These are phyloP conservation scores for Cataglyphis rosenhaueri DNA, from an alignment of 2,888 invertebrate genomes.

Conservation along the genomic window DNA sequence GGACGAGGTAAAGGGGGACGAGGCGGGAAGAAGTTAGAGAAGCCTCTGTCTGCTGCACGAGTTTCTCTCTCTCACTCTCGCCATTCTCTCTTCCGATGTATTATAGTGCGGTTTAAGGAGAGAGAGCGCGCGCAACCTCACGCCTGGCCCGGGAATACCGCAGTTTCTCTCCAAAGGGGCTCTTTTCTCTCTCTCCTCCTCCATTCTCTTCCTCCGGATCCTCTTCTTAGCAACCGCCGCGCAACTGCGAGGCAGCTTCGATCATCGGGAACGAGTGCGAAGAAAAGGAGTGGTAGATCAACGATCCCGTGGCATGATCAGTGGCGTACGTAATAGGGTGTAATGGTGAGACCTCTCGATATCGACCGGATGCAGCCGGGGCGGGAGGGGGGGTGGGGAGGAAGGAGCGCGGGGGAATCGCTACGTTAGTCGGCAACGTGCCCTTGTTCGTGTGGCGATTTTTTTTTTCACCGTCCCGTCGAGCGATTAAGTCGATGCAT, in stretches of 20 bases:
- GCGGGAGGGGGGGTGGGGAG: too few species aligned
- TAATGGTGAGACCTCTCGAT: slow-evolving; percentile 59
- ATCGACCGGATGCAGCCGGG: slow-evolving; percentile 48
- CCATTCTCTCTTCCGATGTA: slow-evolving; percentile 46
- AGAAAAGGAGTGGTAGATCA: slow-evolving; percentile 62
- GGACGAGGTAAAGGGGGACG: slow-evolving; percentile 20
- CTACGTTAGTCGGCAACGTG: slow-evolving; percentile 38
- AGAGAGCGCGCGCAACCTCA: slow-evolving; percentile 59
- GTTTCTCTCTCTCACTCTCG: slow-evolving; percentile 38
- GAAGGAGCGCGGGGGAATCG: background rate
- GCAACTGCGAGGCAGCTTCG: slow-evolving; percentile 47
- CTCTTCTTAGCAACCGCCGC: slow-evolving; percentile 56
- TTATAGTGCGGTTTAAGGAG: slow-evolving; percentile 55
- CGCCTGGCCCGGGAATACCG: slow-evolving; percentile 40
- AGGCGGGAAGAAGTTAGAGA: slow-evolving; percentile 25
- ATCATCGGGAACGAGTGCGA: slow-evolving; percentile 58
- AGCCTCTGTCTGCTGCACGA: slow-evolving; percentile 22
- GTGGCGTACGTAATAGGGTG: slow-evolving; percentile 61
- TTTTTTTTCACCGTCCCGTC: slow-evolving; percentile 28
- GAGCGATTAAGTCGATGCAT: slow-evolving; percentile 16
- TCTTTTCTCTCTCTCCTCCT: slow-evolving; percentile 47
- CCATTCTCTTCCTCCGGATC: slow-evolving; percentile 27
- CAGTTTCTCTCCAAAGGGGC: slow-evolving; percentile 44
- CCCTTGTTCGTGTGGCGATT: slow-evolving; percentile 28
- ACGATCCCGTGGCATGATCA: slow-evolving; percentile 58